Evolutionary conservation across 2,797 vertebrate genomes (phyloP).

Genomic region (Alauda arvensis): DNA sequence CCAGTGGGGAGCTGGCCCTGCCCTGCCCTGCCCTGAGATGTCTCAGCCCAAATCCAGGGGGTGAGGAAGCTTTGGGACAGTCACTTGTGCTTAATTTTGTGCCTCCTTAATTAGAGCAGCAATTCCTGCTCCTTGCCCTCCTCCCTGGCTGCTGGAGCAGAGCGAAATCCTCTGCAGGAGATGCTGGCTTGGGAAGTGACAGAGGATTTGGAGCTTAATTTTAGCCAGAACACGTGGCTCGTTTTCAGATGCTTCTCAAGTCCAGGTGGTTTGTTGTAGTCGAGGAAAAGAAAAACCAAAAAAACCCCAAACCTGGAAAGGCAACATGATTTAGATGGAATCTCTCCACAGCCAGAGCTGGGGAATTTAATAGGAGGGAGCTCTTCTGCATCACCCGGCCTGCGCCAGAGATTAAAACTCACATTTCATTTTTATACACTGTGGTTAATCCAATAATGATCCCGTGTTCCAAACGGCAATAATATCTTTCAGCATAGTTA

Average conservation of each 20-base stretch:
- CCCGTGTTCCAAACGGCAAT: constrained; percentile 89
- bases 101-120: background rate
- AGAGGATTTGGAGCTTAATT: constrained; percentile 2
- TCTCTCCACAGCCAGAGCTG: constrained; percentile 20
- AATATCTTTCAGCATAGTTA: constrained; percentile 96
- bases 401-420: constrained; percentile 83
- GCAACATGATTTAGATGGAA: background rate
- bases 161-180: fast-evolving
- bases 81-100: background rate
- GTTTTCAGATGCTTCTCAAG: background rate
- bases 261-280: background rate
- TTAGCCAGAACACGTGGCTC: background rate
- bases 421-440: constrained; percentile 93
- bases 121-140: background rate
- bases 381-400: constrained; percentile 60
- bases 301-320: background rate
- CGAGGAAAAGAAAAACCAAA: background rate
- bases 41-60: background rate
- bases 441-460: constrained; percentile 97
- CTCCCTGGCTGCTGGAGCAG: background rate
- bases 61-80: background rate
- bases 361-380: constrained; percentile 63
- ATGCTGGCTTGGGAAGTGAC: background rate
- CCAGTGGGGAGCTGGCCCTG: background rate
- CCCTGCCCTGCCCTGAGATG: background rate